Evolutionary conservation across 2,797 vertebrate genomes (phyloP).

Genomic region (Enteromius treurensis): DNA sequence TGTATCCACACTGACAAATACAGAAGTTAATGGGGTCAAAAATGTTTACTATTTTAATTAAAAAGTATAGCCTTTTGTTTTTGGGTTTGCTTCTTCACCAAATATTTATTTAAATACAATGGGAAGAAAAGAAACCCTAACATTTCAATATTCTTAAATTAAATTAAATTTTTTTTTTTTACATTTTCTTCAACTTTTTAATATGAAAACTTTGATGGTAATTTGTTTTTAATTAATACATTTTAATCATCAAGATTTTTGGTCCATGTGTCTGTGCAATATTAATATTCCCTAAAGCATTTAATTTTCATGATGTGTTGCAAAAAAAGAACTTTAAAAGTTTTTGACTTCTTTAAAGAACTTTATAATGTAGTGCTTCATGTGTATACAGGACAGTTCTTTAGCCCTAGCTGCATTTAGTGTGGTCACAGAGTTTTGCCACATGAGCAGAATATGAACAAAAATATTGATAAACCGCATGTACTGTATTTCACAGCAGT

Average conservation of each 20-base stretch:
- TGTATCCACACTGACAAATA: too few relatives aligned
- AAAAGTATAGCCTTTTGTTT: too few relatives aligned
- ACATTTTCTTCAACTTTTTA: neutral
- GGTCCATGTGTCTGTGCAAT: neutral
- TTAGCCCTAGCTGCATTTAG: conserved; percentile 2
- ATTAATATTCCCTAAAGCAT: neutral
- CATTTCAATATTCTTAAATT: neutral
- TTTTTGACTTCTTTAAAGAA: neutral
- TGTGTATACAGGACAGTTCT: conserved; percentile 6
- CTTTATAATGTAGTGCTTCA: neutral
- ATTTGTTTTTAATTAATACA: neutral
- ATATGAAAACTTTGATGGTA: neutral
- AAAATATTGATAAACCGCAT: conserved; percentile 43
- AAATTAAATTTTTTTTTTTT: too few relatives aligned
- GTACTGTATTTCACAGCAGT: conserved; percentile 36
- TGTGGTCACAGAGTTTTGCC: conserved; percentile 40
- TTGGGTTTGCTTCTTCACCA: too few relatives aligned
- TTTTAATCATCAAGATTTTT: neutral
- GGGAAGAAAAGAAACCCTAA: too few relatives aligned
- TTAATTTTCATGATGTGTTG: conserved; percentile 3
- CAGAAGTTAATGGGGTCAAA: too few relatives aligned
- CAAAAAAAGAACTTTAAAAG: neutral
- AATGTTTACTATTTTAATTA: too few relatives aligned
- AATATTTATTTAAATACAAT: too few relatives aligned
- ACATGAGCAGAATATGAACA: conserved; percentile 34